These are phyloP conservation scores for Exaiptasia diaphana DNA, from an alignment of 64 coral and sea anemone species.

Conservation along the genomic window DNA sequence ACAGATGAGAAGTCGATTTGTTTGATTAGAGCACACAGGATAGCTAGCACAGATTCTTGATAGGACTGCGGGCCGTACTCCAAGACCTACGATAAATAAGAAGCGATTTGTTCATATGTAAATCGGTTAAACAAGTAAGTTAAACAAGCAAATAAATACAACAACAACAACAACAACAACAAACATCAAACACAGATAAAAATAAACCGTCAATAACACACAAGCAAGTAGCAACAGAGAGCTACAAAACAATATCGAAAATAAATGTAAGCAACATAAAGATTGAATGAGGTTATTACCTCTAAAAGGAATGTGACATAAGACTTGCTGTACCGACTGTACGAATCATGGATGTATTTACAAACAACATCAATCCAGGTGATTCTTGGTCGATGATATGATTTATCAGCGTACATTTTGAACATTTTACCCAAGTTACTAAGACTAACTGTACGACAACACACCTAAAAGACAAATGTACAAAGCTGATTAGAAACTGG, in stretches of 20 bases:
- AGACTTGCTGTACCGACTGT: conserved; percentile 62
- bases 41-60: conserved; percentile 71
- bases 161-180: no score
- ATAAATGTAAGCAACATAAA: no score
- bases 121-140: background rate
- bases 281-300: no score
- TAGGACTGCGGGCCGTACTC: conserved; percentile 73
- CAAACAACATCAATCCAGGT: conserved; percentile 85
- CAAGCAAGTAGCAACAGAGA: no score
- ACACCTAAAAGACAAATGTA: conserved; percentile 69
- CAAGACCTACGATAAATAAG: conserved; percentile 56
- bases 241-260: no score
- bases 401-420: conserved; percentile 70
- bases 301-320: conserved; percentile 86
- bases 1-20: conserved; percentile 78
- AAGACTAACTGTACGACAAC: conserved; percentile 38
- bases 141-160: no score
- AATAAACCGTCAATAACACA: no score
- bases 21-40: conserved; percentile 79
- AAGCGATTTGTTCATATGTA: background rate
- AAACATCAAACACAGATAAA: no score
- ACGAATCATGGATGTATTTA: conserved; percentile 81
- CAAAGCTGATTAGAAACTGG: no score
- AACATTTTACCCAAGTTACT: conserved; percentile 82
- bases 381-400: conserved; percentile 67